Evolutionary conservation across 2,888 invertebrate genomes (phyloP), one percentile per base, ranked within the genome.

Genomic region (Cataglyphis rosenhaueri): DNA sequence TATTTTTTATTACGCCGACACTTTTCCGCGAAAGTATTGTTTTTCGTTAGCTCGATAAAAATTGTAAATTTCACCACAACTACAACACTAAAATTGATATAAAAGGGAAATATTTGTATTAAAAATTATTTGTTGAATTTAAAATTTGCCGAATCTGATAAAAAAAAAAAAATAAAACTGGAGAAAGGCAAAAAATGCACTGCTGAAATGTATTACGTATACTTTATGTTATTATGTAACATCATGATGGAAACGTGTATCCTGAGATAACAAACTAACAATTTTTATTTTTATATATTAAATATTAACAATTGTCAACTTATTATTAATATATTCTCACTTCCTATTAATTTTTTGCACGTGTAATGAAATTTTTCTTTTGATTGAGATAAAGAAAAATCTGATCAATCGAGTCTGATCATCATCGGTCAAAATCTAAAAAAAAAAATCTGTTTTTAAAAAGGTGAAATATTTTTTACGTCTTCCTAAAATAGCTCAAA

Each of bases 1-100:
- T 10, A 48, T 5, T 4, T 75, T 59, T 48, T 61, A 85, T 86
- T 81, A 86, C 65, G 65, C 18, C 29, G 8, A 3, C 9, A 12
- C 61, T 66, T 35, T n/a, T 41, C 41, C 12, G 41, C 55, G 18
- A 32, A 18, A 52, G n/a, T 3, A 6, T 29, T 52, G 12, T 29
- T 52, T 41, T 41, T 3, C 12, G 48, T 55, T 57, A 18, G 8
- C 15, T 0, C 18, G 1, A 18, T 18, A n/a, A 52, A 3, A 18
- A 52, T 52, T 52, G 8, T 52, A 2, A 18, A 15, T 25, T 59
- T 25, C 25, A 59, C 6, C 4, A 6, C 25, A 4, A 57, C 25
- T 25, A 5, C 4, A 55, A 48, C n/a, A 48, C 5, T 1, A 48
- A 48, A 48, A 4, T 61, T 8, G 15, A 48, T 10, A 1, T 10